Evolutionary conservation across 2,113 vertebrate species (phyloP).

Genomic region (Promerops cafer): DNA sequence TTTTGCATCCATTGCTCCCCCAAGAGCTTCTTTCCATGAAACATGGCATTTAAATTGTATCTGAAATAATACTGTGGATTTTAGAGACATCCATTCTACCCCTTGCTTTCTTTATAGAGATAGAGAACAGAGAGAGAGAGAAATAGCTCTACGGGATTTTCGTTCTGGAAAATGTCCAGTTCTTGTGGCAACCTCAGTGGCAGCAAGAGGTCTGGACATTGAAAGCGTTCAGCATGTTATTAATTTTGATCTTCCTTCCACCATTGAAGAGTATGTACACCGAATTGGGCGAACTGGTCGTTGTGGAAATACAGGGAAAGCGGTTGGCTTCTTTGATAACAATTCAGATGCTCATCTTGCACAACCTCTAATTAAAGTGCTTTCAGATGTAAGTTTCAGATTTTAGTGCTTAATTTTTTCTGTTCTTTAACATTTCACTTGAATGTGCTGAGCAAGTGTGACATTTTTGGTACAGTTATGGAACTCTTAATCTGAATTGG

Average conservation of each 20-base stretch:
- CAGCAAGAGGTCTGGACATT: slow-evolving; percentile 91
- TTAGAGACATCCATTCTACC: not conserved
- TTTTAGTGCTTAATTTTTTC: not conserved
- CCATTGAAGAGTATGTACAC: slow-evolving; percentile 92
- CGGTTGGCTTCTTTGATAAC: slow-evolving; percentile 85
- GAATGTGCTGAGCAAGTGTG: not conserved
- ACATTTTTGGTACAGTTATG: not conserved
- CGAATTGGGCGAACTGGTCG: slow-evolving; percentile 93
- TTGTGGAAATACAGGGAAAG: slow-evolving; percentile 88
- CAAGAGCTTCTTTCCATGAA: not conserved
- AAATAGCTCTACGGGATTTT: slow-evolving; percentile 85
- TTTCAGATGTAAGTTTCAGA: slow-evolving; percentile 81
- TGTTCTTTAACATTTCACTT: not conserved
- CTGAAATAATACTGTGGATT: not conserved
- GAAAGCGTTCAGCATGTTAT: slow-evolving; percentile 92
- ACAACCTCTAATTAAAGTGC: slow-evolving; percentile 78
- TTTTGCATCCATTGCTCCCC: accelerated
- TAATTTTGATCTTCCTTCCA: slow-evolving; percentile 89
- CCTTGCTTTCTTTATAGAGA: slow-evolving; percentile 70
- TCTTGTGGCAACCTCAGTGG: slow-evolving; percentile 93
- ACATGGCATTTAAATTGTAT: not conserved
- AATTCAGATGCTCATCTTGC: slow-evolving; percentile 75
- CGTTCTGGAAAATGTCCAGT: slow-evolving; percentile 83
- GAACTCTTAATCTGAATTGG: not conserved
- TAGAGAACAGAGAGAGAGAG: slow-evolving; percentile 88